These are phyloP conservation scores for Chloropsis cyanopogon DNA, from an alignment of 2,113 vertebrate genomes.

Conservation along the genomic window DNA sequence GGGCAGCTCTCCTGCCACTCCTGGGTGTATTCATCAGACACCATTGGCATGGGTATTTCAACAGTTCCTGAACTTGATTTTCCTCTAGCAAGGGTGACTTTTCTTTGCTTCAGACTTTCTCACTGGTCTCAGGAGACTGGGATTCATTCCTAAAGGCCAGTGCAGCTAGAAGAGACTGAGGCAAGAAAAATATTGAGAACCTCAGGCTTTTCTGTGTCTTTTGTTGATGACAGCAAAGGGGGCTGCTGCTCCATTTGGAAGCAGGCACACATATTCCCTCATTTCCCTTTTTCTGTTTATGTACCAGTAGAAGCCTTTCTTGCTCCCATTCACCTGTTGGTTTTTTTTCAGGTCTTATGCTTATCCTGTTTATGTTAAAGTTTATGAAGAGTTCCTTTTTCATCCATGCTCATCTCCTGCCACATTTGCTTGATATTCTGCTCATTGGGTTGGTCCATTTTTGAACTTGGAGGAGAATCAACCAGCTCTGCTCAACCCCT, in stretches of 20 bases:
- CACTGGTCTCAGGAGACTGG: not conserved
- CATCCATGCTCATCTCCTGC: not conserved
- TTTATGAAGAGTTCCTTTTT: not conserved
- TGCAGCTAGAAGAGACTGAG: not conserved
- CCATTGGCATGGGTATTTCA: fast-evolving
- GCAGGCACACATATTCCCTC: not conserved
- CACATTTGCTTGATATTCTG: not conserved
- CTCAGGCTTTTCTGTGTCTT: not conserved
- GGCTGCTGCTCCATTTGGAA: not conserved
- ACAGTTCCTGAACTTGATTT: not conserved
- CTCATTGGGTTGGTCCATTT: not conserved
- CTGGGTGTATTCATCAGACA: not conserved
- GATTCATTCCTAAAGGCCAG: not conserved
- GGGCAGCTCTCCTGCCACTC: not conserved
- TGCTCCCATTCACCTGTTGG: not conserved
- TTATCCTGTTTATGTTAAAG: not conserved
- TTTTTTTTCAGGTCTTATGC: not conserved
- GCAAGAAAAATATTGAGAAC: not conserved
- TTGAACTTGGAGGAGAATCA: not conserved
- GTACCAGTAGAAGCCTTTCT: not conserved
- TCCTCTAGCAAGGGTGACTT: not conserved
- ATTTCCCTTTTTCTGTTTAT: not conserved
- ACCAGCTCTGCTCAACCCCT: not conserved
- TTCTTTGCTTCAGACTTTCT: not conserved
- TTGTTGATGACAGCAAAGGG: not conserved